These are phyloP conservation scores for Anoura caudifer DNA, from an alignment of 2,113 vertebrate species.

Conservation along the genomic window DNA sequence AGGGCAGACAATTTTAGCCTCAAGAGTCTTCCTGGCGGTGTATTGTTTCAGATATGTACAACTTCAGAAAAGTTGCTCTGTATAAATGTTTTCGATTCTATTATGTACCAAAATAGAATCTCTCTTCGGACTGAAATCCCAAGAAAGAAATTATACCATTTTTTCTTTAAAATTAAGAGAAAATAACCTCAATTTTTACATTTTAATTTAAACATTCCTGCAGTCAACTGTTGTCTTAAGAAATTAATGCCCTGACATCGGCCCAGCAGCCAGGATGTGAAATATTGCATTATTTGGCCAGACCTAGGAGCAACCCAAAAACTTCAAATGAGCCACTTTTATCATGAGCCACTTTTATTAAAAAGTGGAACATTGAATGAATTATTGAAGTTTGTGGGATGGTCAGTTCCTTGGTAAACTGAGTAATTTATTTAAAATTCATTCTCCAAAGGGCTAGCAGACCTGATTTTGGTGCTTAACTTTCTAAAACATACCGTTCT, in stretches of 20 bases:
- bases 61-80: background rate
- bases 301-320: background rate
- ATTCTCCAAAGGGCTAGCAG: slow-evolving; percentile 20
- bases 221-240: background rate
- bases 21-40: background rate
- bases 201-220: background rate
- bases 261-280: background rate
- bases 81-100: background rate
- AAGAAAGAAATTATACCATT: background rate
- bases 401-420: slow-evolving; percentile 40
- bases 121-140: background rate
- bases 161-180: background rate
- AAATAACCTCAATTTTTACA: background rate
- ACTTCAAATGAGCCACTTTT: slow-evolving; percentile 21
- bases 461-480: slow-evolving; percentile 47
- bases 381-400: slow-evolving; percentile 60
- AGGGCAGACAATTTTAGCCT: background rate
- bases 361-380: slow-evolving; percentile 62
- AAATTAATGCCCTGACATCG: background rate
- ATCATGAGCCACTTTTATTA: slow-evolving; percentile 41
- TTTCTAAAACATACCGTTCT: slow-evolving; percentile 52
- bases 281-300: background rate
- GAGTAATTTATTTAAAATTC: slow-evolving; percentile 70
- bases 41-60: background rate
- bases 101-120: background rate